Conservation (phyloP, 2,797 vertebrate species). For the Craterocephalus amniculus region DNA sequence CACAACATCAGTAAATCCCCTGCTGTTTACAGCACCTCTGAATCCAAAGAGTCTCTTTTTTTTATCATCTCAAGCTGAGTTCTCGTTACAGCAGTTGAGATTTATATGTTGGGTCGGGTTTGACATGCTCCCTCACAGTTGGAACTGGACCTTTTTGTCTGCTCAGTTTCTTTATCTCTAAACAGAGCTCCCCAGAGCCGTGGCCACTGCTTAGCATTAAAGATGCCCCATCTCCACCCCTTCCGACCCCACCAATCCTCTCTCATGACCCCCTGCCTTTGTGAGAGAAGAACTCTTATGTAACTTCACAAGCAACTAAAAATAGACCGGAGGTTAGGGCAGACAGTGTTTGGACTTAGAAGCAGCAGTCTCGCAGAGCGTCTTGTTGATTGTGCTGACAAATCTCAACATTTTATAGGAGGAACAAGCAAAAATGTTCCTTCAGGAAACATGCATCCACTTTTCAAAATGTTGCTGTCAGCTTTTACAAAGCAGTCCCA, state of each 20-base stretch:
- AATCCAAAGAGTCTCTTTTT: conserved; percentile 42
- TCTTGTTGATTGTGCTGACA: conserved; percentile 43
- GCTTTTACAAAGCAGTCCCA: conserved; percentile 18
- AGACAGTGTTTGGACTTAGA: conserved; percentile 61
- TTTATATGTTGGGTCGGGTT: conserved; percentile 54
- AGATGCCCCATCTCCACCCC: conserved; percentile 45
- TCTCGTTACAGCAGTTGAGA: conserved; percentile 66
- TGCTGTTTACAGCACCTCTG: conserved; percentile 51
- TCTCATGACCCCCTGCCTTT: conserved; percentile 67
- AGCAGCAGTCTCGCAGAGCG: conserved; percentile 47
- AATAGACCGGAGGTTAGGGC: conserved; percentile 63
- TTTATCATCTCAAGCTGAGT: conserved; percentile 57
- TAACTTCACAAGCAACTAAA: conserved; percentile 68
- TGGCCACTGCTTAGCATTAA: conserved; percentile 51
- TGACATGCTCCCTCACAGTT: conserved; percentile 45
- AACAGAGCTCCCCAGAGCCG: conserved; percentile 30
- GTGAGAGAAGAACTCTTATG: conserved; percentile 68
- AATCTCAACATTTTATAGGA: conserved; percentile 44
- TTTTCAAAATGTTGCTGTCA: conserved; percentile 18
- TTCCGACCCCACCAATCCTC: conserved; percentile 40
- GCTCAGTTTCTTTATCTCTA: conserved; percentile 51
- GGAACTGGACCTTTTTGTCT: conserved; percentile 55
- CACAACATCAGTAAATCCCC: conserved; percentile 61
- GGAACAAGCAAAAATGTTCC: conserved; percentile 35
- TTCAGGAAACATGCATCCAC: conserved; percentile 41